Conservation (phyloP, 2,888 invertebrate genomes). For the Zaprionus obscuricornis region DNA sequence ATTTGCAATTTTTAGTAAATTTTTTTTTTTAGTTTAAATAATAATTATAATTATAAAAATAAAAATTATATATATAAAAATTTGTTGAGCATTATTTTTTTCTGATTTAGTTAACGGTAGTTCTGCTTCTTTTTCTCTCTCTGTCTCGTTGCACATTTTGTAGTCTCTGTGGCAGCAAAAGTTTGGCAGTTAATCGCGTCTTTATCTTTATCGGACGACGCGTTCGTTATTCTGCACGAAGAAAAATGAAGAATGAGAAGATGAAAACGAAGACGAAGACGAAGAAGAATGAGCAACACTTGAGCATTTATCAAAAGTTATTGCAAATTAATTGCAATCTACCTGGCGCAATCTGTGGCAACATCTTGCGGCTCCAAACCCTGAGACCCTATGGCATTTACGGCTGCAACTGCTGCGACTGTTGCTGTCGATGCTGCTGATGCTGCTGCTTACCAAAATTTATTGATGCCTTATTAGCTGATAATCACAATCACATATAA, state of each 20-base stretch:
- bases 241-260: slow-evolving; percentile 5
- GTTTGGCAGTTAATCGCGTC: slow-evolving; percentile 67
- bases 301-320: slow-evolving; percentile 78
- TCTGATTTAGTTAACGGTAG: slow-evolving; percentile 39
- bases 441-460: slow-evolving; percentile 76
- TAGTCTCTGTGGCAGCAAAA: slow-evolving; percentile 14
- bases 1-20: too few relatives aligned
- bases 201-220: slow-evolving; percentile 63
- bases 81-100: slow-evolving; percentile 9
- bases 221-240: slow-evolving; percentile 46
- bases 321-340: slow-evolving; percentile 80
- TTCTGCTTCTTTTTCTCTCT: slow-evolving; percentile 7
- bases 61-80: too few relatives aligned
- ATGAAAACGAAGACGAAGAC: neutral
- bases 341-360: slow-evolving; percentile 66
- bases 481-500: slow-evolving; percentile 76
- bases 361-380: slow-evolving; percentile 61
- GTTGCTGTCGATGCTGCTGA: slow-evolving; percentile 14
- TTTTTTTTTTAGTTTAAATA: too few relatives aligned
- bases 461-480: slow-evolving; percentile 82
- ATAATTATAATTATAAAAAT: too few relatives aligned
- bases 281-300: slow-evolving; percentile 37
- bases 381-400: slow-evolving; percentile 60
- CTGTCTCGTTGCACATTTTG: neutral
- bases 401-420: slow-evolving; percentile 40